These are phyloP conservation scores for Tridacna crocea DNA, from an alignment of 2,888 invertebrate genomes.

Conservation along the genomic window DNA sequence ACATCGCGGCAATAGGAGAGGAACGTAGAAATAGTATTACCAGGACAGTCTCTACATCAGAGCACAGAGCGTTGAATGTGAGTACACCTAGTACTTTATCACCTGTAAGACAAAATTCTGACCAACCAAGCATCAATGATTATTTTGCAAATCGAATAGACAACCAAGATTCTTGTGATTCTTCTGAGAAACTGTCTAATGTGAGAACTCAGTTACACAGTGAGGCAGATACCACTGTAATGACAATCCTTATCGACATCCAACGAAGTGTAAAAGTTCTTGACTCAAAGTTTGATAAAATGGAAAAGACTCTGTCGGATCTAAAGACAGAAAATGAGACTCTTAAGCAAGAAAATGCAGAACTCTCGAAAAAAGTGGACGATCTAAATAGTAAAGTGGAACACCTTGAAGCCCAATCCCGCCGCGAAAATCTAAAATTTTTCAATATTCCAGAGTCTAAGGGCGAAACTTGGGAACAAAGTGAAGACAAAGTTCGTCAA, in stretches of 20 bases:
- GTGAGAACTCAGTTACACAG: not conserved
- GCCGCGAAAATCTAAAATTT: conserved; percentile 3
- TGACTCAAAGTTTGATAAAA: not conserved
- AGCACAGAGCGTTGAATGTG: not conserved
- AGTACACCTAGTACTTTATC: not conserved
- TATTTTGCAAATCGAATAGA: no score
- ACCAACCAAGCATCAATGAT: not conserved
- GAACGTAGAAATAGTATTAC: not conserved
- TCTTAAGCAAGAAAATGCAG: not conserved
- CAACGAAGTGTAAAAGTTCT: not conserved
- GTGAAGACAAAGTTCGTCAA: not conserved
- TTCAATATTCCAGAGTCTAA: not conserved
- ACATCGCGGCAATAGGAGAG: no score
- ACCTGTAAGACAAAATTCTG: not conserved
- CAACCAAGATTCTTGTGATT: no score
- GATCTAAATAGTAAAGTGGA: not conserved
- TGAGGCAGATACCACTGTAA: not conserved
- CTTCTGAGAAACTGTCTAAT: no score
- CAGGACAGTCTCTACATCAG: not conserved
- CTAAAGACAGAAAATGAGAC: not conserved
- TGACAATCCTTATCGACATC: not conserved
- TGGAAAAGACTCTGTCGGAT: not conserved
- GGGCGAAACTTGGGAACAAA: conserved; percentile 1
- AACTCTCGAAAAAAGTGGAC: not conserved
- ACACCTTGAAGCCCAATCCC: conserved; percentile 4